These are phyloP conservation scores for Zaprionus gabonicus DNA, from an alignment of 1,140 invertebrate genomes.

Conservation along the genomic window DNA sequence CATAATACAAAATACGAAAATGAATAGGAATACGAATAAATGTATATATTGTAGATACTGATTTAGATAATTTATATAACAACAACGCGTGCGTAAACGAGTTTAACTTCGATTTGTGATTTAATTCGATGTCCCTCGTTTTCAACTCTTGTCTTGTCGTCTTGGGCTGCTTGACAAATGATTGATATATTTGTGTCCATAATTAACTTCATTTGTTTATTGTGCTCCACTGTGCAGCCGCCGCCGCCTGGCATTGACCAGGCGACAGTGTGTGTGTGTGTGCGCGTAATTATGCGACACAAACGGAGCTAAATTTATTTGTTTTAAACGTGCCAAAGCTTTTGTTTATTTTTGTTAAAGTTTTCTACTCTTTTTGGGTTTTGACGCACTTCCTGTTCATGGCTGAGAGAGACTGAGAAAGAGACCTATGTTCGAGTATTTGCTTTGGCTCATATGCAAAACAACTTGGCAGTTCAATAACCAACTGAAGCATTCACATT, in stretches of 20 bases:
- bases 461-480: conserved; percentile 63
- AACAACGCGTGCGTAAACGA: conserved; percentile 45
- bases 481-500: conserved; percentile 71
- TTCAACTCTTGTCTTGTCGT: conserved; percentile 47
- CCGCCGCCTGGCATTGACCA: conserved; percentile 51
- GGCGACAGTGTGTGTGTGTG: not conserved
- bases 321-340: conserved; percentile 21
- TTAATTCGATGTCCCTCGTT: conserved; percentile 31
- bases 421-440: conserved; percentile 23
- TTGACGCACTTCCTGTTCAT: conserved; percentile 60
- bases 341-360: conserved; percentile 19
- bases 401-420: conserved; percentile 21
- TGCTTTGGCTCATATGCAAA: conserved; percentile 28
- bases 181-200: conserved; percentile 64
- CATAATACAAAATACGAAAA: not conserved
- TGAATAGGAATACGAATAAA: conserved; percentile 29
- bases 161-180: conserved; percentile 51
- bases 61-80: conserved; percentile 62
- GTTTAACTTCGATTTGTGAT: conserved; percentile 39
- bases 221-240: conserved; percentile 3
- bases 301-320: conserved; percentile 15
- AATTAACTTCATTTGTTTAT: conserved; percentile 61
- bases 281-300: conserved; percentile 55
- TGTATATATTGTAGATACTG: conserved; percentile 48
- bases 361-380: not conserved